phyloP scores from a whole-genome alignment of 2,797 vertebrate species.

The Leptoclinus maculatus region DNA sequence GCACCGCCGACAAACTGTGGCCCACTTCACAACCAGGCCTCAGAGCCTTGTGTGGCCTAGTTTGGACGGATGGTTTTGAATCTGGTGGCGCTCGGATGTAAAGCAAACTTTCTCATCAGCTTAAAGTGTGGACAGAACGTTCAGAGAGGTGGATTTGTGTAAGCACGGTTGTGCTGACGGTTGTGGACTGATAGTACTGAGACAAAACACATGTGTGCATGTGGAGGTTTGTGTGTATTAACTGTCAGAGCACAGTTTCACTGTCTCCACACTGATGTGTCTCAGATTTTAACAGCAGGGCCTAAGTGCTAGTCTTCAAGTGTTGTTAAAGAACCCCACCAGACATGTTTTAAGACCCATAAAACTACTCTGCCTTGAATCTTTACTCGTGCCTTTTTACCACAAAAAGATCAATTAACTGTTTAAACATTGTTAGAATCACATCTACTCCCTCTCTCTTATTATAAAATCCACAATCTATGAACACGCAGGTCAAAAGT shows the following conservation, averaged over 20 bases:
- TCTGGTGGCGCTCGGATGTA: constrained; percentile 29
- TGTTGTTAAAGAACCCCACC: not conserved
- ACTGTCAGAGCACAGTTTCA: constrained; percentile 3
- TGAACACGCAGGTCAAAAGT: not conserved
- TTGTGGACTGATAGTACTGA: not conserved
- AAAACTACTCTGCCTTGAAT: not conserved
- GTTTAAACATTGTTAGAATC: not conserved
- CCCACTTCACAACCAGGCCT: constrained; percentile 73
- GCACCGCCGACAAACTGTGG: constrained; percentile 66
- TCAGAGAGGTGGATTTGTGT: constrained; percentile 7
- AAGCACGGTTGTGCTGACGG: not conserved
- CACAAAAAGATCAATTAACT: not conserved
- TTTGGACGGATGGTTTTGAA: constrained; percentile 50
- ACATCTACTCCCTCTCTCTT: not conserved
- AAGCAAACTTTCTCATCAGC: constrained; percentile 4
- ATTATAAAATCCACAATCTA: not conserved
- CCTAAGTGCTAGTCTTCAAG: not conserved
- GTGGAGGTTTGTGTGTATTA: constrained; percentile 2
- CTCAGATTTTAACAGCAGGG: not conserved
- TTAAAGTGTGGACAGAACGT: constrained; percentile 15
- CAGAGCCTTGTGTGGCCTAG: constrained; percentile 65
- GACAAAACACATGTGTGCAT: not conserved
- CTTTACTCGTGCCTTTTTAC: too few relatives aligned
- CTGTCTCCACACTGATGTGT: not conserved
- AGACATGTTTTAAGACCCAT: not conserved